Percentiles rank a stretch among this genome's conserved stretches.
These are phyloP conservation scores for Podiceps cristatus DNA, from an alignment of 2,113 vertebrate genomes.

Conservation along the genomic window DNA sequence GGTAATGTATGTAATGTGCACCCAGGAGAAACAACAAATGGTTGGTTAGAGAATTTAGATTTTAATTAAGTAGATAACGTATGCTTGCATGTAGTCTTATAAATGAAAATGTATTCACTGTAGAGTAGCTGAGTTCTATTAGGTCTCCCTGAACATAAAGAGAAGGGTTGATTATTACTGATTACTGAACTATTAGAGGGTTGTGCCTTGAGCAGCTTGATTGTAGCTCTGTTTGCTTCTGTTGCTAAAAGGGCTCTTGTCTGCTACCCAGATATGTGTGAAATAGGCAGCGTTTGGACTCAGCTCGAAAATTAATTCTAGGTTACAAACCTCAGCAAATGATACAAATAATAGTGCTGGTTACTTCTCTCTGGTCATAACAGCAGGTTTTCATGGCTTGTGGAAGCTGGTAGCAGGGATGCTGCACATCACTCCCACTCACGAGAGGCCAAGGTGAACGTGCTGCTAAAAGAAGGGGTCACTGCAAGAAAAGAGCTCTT, in stretches of 20 bases:
- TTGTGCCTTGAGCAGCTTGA: conserved; percentile 65
- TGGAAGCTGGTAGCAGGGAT: neutral
- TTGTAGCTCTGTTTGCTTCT: conserved; percentile 65
- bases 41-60: conserved; percentile 77
- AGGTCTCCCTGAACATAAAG: conserved; percentile 71
- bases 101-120: conserved; percentile 78
- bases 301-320: conserved; percentile 51
- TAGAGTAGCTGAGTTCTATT: conserved; percentile 71
- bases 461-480: neutral
- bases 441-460: neutral
- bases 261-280: conserved; percentile 50
- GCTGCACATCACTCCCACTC: neutral
- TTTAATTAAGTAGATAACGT: conserved; percentile 82
- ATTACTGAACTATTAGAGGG: conserved; percentile 76
- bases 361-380: conserved; percentile 17
- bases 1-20: conserved; percentile 34
- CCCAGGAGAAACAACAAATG: conserved; percentile 76
- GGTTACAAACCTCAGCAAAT: conserved; percentile 50
- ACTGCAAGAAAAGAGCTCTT: neutral
- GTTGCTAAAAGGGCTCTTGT: conserved; percentile 59
- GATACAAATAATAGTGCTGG: conserved; percentile 50
- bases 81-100: conserved; percentile 66
- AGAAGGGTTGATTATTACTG: conserved; percentile 75
- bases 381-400: conserved; percentile 25
- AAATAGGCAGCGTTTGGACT: conserved; percentile 44